These are phyloP conservation scores for Hapalemur alaotrensis DNA, from an alignment of 2,797 vertebrate species.

Conservation along the genomic window DNA sequence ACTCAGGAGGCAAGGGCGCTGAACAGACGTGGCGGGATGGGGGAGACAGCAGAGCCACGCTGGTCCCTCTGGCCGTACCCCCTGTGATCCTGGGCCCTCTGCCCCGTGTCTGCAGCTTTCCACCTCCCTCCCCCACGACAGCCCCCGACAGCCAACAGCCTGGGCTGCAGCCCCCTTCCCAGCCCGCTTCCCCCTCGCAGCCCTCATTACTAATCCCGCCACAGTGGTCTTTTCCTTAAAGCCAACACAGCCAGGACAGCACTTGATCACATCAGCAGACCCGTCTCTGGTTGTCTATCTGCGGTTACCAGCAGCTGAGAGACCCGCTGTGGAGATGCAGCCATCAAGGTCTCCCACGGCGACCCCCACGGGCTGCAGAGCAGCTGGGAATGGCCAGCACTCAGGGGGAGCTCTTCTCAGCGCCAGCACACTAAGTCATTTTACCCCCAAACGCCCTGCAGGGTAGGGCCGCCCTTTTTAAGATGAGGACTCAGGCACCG, in stretches of 20 bases:
- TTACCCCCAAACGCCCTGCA: neutral
- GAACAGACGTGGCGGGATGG: neutral
- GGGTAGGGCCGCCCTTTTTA: neutral
- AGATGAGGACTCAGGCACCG: neutral
- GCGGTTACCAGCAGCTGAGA: neutral
- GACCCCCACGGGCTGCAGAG: neutral
- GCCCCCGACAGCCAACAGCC: neutral
- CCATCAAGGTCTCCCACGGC: neutral
- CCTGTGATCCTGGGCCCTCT: neutral
- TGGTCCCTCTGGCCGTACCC: too few relatives aligned
- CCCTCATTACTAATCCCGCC: neutral
- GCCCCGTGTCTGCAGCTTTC: too few relatives aligned
- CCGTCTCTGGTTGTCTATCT: neutral
- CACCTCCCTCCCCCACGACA: neutral
- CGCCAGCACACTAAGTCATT: neutral
- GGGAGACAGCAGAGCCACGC: too few relatives aligned
- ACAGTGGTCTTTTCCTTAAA: neutral
- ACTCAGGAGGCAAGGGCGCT: neutral
- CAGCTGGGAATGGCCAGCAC: fast-evolving
- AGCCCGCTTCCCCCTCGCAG: too few relatives aligned
- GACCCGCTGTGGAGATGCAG: neutral
- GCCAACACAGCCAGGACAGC: neutral
- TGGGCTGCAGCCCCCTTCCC: neutral
- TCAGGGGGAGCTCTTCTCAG: neutral
- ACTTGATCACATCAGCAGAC: neutral